These are phyloP conservation scores for Microctenopoma stevenorrisi DNA, from an alignment of 2,797 vertebrate genomes.

Conservation along the genomic window DNA sequence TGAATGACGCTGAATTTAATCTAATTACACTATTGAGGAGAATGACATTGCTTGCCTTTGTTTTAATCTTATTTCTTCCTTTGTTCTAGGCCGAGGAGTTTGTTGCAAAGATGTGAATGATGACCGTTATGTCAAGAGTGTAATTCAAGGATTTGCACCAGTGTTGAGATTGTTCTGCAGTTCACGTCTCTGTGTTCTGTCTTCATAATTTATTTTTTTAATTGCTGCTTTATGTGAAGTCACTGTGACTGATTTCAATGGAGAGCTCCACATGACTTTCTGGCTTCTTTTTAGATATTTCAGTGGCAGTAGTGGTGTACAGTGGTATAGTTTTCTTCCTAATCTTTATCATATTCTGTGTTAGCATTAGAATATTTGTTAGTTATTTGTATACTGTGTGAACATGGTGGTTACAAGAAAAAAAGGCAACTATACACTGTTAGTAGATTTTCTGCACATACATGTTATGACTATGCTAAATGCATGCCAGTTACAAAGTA, in stretches of 20 bases:
- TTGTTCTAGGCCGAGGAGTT: constrained; percentile 72
- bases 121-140: constrained; percentile 56
- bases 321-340: constrained; percentile 1
- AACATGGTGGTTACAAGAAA: constrained; percentile 1
- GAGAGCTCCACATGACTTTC: background rate
- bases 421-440: background rate
- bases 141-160: constrained; percentile 58
- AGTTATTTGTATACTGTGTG: background rate
- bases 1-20: constrained; percentile 9
- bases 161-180: constrained; percentile 37
- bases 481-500: background rate
- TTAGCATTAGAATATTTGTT: constrained; percentile 17
- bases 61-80: constrained; percentile 76
- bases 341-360: background rate
- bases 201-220: background rate
- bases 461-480: background rate
- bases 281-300: background rate
- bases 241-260: constrained; percentile 19
- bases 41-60: constrained; percentile 52
- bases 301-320: background rate
- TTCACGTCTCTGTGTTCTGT: constrained; percentile 20
- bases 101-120: constrained; percentile 76
- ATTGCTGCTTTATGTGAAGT: constrained; percentile 12
- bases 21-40: constrained; percentile 18
- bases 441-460: constrained; percentile 1